Evolutionary conservation across 2,797 vertebrate species (phyloP).

Genomic region (Coluber constrictor): DNA sequence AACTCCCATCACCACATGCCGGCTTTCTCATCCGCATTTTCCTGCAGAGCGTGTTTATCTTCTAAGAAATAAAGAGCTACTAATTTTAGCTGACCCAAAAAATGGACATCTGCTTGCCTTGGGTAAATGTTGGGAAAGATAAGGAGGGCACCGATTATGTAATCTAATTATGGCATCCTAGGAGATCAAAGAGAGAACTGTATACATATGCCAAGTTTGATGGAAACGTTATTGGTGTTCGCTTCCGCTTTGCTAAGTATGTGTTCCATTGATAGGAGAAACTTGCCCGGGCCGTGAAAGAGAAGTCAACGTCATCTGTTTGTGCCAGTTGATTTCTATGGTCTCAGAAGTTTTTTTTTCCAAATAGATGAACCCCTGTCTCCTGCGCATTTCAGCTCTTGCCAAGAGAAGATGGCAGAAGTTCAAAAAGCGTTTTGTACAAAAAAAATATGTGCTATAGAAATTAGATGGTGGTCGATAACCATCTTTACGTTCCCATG

Average conservation of each 20-base stretch:
- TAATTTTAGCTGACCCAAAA: constrained; percentile 75
- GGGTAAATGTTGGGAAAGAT: constrained; percentile 68
- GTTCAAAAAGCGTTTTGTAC: constrained; percentile 64
- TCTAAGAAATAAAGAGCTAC: constrained; percentile 58
- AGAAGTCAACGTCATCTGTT: constrained; percentile 59
- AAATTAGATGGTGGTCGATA: constrained; percentile 71
- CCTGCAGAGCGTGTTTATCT: constrained; percentile 53
- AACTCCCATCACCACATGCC: constrained; percentile 51
- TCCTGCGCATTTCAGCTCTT: constrained; percentile 64
- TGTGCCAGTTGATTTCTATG: constrained; percentile 68
- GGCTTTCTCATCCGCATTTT: constrained; percentile 72
- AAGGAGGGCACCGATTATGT: constrained; percentile 69
- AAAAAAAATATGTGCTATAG: constrained; percentile 51
- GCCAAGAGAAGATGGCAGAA: constrained; percentile 75
- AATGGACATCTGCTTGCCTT: constrained; percentile 69
- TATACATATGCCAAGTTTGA: constrained; percentile 78
- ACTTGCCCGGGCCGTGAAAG: constrained; percentile 64
- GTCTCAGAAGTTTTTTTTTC: constrained; percentile 66
- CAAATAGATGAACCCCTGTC: constrained; percentile 73
- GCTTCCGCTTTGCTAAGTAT: constrained; percentile 67
- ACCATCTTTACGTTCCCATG: constrained; percentile 67
- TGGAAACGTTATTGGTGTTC: constrained; percentile 72
- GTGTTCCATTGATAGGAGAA: constrained; percentile 70
- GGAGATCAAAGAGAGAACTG: constrained; percentile 75
- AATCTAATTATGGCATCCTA: constrained; percentile 71